These are phyloP conservation scores for Notodonta dromedarius DNA, from an alignment of 2,888 invertebrate species.

Conservation along the genomic window DNA sequence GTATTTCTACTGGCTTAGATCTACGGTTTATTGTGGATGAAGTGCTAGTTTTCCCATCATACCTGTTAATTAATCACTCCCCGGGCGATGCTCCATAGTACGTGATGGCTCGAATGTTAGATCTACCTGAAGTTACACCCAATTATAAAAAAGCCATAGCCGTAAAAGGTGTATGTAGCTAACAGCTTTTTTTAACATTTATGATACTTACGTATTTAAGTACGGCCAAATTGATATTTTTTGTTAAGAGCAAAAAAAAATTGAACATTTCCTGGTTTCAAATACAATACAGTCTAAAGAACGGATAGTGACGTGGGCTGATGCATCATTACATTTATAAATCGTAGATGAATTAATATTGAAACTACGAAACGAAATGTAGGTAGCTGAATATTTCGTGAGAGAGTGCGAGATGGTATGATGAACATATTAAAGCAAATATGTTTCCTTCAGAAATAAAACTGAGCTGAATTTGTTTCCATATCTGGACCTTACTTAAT, in stretches of 20 bases:
- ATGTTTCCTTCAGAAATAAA: slow-evolving; percentile 7
- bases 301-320: neutral
- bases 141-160: neutral
- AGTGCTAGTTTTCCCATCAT: neutral
- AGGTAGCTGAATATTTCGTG: slow-evolving; percentile 7
- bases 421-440: slow-evolving; percentile 24
- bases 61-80: neutral
- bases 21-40: neutral
- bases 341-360: neutral
- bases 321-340: neutral
- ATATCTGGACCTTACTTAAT: too few relatives aligned
- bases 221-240: slow-evolving; percentile 10
- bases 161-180: neutral
- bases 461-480: neutral
- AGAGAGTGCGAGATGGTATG: slow-evolving; percentile 11
- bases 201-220: neutral
- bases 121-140: neutral
- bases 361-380: neutral
- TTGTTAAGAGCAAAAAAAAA: slow-evolving; percentile 27
- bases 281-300: slow-evolving; percentile 1
- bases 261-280: slow-evolving; percentile 15
- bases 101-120: neutral
- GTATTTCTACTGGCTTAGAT: neutral
- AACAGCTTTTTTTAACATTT: neutral
- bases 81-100: neutral